Evolutionary conservation across 2,113 vertebrate genomes (phyloP), one percentile per base, ranked within the genome.

Genomic region (Antennarius striatus): DNA sequence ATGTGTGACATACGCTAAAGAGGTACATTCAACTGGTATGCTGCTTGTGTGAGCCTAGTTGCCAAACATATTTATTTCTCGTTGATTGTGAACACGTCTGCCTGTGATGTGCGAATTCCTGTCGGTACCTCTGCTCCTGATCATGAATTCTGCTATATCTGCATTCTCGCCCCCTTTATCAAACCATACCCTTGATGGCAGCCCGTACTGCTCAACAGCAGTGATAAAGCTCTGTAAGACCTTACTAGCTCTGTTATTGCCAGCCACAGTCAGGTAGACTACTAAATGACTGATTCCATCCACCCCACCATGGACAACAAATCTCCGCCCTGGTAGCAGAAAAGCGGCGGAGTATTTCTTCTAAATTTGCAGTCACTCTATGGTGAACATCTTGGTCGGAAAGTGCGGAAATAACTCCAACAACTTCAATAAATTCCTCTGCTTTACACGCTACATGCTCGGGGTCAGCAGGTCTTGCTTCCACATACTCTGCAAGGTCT

Each of bases 261-360:
- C 52, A 43, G 74, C 53, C 8, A 42, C 62, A 52, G 36, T 60
- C 56, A 77, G 49, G 61, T 60, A 77, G 28, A 71, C 74, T 6
- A 77, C 17, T 39, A 65, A 47, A 36, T 42, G 48, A 55, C 48
- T 64, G 49, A 77, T 71, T 32, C 68, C 68, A 71, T 77, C 54
- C 16, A 77, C 46, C 5, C 74, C 68, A 48, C 74, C 60, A 53
- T 76, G 68, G 42, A 71, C n/a, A n/a, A n/a, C n/a, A n/a, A n/a
- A n/a, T n/a, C n/a, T n/a, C n/a, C 22, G 22, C 22, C 22, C 22
- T 22, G 22, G 22, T 22, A 22, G 1, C 22, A 2, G 22, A 22
- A 22, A 22, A 22, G 22, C 22, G 22, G 1, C 22, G 22, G 22
- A 22, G 22, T 22, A 22, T 22, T 22, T 22, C 22, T 22, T 22